Conservation (phyloP, 1,140 invertebrate species). For the Ostrea denselamellosa region DNA sequence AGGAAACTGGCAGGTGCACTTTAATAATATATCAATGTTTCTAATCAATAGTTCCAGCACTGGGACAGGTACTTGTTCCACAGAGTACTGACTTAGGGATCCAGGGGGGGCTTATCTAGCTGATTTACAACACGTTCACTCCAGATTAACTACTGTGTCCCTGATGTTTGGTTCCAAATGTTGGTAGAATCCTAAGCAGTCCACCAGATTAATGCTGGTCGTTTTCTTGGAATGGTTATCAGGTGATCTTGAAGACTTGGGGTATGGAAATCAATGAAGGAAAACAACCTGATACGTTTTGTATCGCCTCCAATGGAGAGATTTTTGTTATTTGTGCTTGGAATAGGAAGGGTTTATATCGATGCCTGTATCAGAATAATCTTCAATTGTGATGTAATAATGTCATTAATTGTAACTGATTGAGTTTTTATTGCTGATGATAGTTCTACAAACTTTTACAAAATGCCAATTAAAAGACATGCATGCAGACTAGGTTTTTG, state of each 20-base stretch:
- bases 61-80: neutral
- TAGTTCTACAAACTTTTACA: neutral
- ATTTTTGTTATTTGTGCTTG: neutral
- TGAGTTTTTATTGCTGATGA: conserved; percentile 4
- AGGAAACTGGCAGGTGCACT: conserved; percentile 29
- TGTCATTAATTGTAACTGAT: conserved; percentile 21
- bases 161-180: neutral
- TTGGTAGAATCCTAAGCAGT: neutral
- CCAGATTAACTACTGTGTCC: neutral
- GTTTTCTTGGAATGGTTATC: conserved; percentile 28
- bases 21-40: neutral
- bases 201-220: neutral
- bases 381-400: conserved; percentile 29
- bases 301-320: neutral
- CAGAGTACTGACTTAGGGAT: neutral
- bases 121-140: conserved; percentile 12
- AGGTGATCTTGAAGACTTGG: neutral
- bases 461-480: conserved; percentile 13
- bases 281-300: conserved; percentile 33
- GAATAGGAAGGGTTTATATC: conserved; percentile 12
- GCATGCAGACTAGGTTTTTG: conserved; percentile 5
- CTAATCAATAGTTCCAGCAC: neutral
- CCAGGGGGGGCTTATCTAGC: neutral
- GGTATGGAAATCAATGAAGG: conserved; percentile 31
- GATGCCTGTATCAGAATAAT: neutral